Evolutionary conservation across 2,888 invertebrate species (phyloP).

Genomic region (Neocrepidodera transversa): DNA sequence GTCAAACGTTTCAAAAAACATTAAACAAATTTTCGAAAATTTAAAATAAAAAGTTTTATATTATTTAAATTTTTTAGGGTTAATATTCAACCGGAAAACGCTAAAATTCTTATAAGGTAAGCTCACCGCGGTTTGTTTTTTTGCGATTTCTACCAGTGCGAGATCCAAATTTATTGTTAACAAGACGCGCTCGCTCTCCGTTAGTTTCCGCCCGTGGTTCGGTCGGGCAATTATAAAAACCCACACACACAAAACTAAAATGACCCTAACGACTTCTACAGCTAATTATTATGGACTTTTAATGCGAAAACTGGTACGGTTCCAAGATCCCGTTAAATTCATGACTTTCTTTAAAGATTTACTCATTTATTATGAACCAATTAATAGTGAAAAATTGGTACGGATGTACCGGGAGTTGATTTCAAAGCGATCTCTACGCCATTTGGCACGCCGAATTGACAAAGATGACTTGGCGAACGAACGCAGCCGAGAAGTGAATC

Average conservation of each 20-base stretch:
- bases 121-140: no score
- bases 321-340: conserved; percentile 28
- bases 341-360: conserved; percentile 27
- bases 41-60: no score
- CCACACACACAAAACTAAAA: conserved; percentile 11
- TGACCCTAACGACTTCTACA: conserved; percentile 6
- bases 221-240: conserved; percentile 5
- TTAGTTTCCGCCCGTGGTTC: neutral
- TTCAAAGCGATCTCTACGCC: conserved; percentile 18
- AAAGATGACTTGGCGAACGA: conserved; percentile 12
- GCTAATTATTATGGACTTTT: conserved; percentile 31
- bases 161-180: conserved; percentile 2
- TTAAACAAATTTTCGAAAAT: no score
- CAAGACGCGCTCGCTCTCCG: neutral
- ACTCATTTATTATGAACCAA: conserved; percentile 30
- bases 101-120: no score
- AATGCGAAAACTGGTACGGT: conserved; percentile 32
- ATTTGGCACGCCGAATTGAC: conserved; percentile 17
- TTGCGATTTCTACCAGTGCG: no score
- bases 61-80: no score
- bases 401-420: conserved; percentile 22
- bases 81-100: no score
- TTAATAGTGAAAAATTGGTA: conserved; percentile 33
- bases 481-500: neutral
- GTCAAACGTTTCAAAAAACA: no score